phyloP scores from a whole-genome alignment of 2,797 vertebrate species.

The Falco novaeseelandiae region DNA sequence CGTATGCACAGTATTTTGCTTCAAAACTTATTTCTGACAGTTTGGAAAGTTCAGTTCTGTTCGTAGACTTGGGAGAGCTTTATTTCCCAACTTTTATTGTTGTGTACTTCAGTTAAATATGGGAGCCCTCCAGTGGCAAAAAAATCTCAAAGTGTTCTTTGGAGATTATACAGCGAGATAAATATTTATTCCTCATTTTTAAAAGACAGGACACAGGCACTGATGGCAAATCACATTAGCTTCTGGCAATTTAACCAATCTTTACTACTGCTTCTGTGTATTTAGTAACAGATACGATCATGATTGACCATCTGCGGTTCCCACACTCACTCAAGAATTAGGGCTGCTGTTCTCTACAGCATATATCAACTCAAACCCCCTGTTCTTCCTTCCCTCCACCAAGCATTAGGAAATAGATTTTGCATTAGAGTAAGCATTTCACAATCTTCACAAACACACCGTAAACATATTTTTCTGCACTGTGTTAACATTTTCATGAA shows the following conservation, averaged over 20 bases:
- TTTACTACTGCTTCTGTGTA: neutral
- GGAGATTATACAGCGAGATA: neutral
- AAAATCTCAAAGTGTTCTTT: neutral
- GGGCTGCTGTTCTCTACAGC: neutral
- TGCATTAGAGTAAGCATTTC: neutral
- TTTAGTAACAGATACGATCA: neutral
- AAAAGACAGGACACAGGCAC: neutral
- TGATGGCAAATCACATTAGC: neutral
- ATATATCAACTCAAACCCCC: neutral
- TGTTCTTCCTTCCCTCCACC: neutral
- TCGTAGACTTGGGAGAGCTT: neutral
- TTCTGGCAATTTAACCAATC: neutral
- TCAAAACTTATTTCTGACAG: neutral
- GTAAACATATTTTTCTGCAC: neutral
- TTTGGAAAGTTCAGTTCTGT: neutral
- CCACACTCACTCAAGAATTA: neutral
- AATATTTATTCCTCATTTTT: neutral
- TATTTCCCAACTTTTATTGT: neutral
- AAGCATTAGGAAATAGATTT: neutral
- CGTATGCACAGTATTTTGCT: neutral
- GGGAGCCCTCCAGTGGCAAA: slow-evolving; percentile 27
- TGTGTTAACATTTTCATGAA: neutral
- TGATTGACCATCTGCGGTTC: neutral
- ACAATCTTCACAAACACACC: neutral
- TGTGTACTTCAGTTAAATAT: neutral